Conservation (phyloP, 2,113 vertebrate species). For the Lethenteron reissneri region DNA sequence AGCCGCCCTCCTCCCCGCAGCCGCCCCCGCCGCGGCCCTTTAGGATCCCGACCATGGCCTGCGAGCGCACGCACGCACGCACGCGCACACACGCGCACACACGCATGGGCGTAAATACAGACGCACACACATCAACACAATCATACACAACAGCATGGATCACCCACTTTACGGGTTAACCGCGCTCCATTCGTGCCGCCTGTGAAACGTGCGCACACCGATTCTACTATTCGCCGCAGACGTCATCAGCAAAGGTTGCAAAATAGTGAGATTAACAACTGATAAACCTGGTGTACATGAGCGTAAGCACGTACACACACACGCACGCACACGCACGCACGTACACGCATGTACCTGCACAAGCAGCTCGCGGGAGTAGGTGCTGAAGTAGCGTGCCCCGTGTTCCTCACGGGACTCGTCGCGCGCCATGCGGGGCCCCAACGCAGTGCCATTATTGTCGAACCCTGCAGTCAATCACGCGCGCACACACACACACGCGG, state of each 20-base stretch:
- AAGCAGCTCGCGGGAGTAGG: conserved; percentile 58
- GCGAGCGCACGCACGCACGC: neutral
- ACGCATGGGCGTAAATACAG: neutral
- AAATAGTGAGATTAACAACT: neutral
- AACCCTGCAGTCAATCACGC: conserved; percentile 31
- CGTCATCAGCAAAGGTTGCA: neutral
- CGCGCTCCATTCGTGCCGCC: too few relatives aligned
- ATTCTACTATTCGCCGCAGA: neutral
- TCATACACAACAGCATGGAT: too few relatives aligned
- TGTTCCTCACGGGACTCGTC: conserved; percentile 59
- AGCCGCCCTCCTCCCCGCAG: conserved; percentile 40
- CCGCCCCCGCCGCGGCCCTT: conserved; percentile 37
- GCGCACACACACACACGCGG: too few relatives aligned
- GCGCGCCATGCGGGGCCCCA: conserved; percentile 78
- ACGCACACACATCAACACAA: too few relatives aligned
- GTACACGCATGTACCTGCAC: conserved; percentile 36
- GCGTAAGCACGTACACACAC: neutral
- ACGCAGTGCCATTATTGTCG: conserved; percentile 68
- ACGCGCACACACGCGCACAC: neutral
- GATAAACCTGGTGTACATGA: neutral
- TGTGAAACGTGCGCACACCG: neutral
- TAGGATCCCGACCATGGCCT: conserved; percentile 58
- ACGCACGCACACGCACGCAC: neutral
- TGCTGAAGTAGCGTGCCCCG: conserved; percentile 51
- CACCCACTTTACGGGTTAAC: too few relatives aligned